phyloP scores from a whole-genome alignment of 2,113 vertebrate species.

The Phyllostomus hastatus region DNA sequence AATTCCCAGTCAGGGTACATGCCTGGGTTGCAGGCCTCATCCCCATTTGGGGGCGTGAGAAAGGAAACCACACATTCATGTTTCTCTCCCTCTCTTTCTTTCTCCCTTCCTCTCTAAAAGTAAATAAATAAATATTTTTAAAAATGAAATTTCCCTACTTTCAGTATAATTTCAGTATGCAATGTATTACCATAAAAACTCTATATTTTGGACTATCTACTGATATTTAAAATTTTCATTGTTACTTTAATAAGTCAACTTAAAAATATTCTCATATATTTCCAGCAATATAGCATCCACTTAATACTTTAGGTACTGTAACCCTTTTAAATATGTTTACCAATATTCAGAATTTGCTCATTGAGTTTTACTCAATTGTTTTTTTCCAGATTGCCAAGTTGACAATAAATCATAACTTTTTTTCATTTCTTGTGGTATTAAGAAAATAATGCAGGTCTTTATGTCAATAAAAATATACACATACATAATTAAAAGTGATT shows the following conservation, averaged over 20 bases:
- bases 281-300: background rate
- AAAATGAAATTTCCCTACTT: background rate
- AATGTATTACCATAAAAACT: background rate
- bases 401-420: constrained; percentile 27
- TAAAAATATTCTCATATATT: background rate
- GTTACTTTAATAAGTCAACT: background rate
- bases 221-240: background rate
- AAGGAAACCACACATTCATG: too few species aligned
- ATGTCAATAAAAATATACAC: constrained; percentile 59
- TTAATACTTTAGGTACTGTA: background rate
- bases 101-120: too few species aligned
- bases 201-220: background rate
- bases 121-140: too few species aligned
- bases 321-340: accelerated
- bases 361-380: constrained; percentile 16
- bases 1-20: too few species aligned
- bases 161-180: background rate
- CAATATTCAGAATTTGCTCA: background rate
- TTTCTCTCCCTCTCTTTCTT: too few species aligned
- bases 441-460: constrained; percentile 50
- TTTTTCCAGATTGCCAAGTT: constrained; percentile 40
- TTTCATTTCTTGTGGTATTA: constrained; percentile 39
- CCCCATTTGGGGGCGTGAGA: too few species aligned
- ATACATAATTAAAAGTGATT: constrained; percentile 60
- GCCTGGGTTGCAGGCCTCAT: too few species aligned